These are phyloP conservation scores for Varecia variegata DNA, from an alignment of 2,797 vertebrate genomes.

Conservation along the genomic window DNA sequence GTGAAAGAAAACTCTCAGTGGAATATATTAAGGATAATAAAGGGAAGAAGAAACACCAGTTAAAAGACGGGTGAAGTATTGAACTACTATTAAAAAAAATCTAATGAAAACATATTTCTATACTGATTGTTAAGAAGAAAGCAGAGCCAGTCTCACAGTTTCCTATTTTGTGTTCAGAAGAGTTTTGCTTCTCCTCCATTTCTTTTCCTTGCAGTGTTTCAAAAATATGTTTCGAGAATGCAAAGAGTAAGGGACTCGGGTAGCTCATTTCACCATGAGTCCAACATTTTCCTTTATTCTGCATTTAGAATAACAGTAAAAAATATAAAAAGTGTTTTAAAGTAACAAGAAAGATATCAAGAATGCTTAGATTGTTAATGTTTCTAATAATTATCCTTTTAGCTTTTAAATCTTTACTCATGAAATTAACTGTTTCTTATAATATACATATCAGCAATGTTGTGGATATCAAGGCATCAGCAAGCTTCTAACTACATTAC, in stretches of 20 bases:
- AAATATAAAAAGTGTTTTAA: not conserved
- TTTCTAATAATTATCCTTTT: not conserved
- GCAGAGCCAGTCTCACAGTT: not conserved
- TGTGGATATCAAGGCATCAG: not conserved
- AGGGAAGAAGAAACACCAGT: slow-evolving; percentile 81
- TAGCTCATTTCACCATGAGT: not conserved
- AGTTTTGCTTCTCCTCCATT: not conserved
- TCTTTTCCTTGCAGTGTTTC: not conserved
- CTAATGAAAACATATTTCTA: slow-evolving; percentile 60
- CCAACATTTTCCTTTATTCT: not conserved
- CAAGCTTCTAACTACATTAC: not conserved
- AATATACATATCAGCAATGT: not conserved
- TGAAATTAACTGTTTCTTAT: not conserved
- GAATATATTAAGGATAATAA: slow-evolving; percentile 88
- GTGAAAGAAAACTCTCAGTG: slow-evolving; percentile 82
- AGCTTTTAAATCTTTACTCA: not conserved
- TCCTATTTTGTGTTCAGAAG: not conserved
- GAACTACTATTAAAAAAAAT: slow-evolving; percentile 68
- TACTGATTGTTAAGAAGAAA: slow-evolving; percentile 43
- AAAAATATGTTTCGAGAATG: not conserved
- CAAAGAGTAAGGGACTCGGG: not conserved
- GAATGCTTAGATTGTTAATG: not conserved
- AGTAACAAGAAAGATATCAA: not conserved
- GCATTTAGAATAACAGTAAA: not conserved
- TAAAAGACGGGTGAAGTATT: slow-evolving; percentile 80